A percentile compares a stretch with the other conserved stretches of the same genome.
phyloP scores from a whole-genome alignment of 1,140 invertebrate species.

The Scylla paramamosain region DNA sequence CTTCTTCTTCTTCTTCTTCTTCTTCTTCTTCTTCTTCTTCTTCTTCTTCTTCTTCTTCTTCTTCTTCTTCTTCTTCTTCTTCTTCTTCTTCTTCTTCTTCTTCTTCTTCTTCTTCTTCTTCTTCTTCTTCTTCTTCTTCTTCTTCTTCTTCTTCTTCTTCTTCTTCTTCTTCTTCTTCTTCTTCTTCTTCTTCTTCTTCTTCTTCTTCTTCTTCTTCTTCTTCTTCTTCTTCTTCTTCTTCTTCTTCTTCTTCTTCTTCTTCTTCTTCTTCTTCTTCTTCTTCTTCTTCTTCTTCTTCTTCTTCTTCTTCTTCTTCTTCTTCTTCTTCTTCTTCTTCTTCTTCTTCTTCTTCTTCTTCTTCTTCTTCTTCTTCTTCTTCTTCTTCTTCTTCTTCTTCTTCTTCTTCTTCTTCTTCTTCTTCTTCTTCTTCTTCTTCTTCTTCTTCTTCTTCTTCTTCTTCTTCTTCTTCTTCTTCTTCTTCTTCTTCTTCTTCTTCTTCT shows the following conservation, averaged over 20 bases:
- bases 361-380: background rate
- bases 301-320: background rate
- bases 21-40: too few relatives aligned
- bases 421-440: background rate
- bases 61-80: background rate
- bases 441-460: background rate
- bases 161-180: background rate
- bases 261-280: background rate
- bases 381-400: background rate
- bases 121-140: background rate
- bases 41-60: background rate
- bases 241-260: background rate
- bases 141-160: background rate
- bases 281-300: background rate
- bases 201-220: background rate
- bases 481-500: background rate
- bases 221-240: background rate
- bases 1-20: background rate
- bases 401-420: background rate
- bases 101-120: background rate
- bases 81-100: background rate
- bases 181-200: background rate
- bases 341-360: background rate
- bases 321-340: background rate
- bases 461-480: background rate